These are phyloP conservation scores for Drosophila flavopinicola DNA, from an alignment of 2,888 invertebrate species.

Conservation along the genomic window DNA sequence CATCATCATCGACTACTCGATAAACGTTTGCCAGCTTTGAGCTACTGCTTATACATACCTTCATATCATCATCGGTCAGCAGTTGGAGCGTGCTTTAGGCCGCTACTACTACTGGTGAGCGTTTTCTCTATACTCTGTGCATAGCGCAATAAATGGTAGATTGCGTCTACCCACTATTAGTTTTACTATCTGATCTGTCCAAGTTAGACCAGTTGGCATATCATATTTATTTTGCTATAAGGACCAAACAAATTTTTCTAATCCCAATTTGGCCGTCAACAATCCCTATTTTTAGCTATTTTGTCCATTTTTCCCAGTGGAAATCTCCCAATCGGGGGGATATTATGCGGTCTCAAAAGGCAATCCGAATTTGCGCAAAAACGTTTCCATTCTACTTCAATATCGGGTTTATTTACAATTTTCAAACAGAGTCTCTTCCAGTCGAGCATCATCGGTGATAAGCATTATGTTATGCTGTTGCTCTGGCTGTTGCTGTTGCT, in stretches of 20 bases:
- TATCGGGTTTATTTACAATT: neutral
- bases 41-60: constrained; percentile 21
- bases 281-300: too few relatives aligned
- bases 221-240: too few relatives aligned
- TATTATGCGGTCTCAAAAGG: too few relatives aligned
- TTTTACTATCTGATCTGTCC: too few relatives aligned
- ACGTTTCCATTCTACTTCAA: too few relatives aligned
- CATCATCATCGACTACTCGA: constrained; percentile 28
- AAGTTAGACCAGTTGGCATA: too few relatives aligned
- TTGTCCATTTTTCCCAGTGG: too few relatives aligned
- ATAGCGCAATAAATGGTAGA: neutral
- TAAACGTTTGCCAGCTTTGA: constrained; percentile 35
- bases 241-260: too few relatives aligned
- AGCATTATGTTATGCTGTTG: too few relatives aligned
- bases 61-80: neutral
- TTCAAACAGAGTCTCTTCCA: constrained; percentile 1
- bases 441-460: neutral
- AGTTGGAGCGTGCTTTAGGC: neutral
- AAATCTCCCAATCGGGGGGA: too few relatives aligned
- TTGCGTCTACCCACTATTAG: neutral
- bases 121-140: neutral
- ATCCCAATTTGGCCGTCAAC: too few relatives aligned
- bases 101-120: constrained; percentile 3
- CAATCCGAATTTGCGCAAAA: too few relatives aligned
- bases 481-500: constrained; percentile 2